phyloP scores from a whole-genome alignment of 2,113 vertebrate genomes.

The Tetraodon nigroviridis region DNA sequence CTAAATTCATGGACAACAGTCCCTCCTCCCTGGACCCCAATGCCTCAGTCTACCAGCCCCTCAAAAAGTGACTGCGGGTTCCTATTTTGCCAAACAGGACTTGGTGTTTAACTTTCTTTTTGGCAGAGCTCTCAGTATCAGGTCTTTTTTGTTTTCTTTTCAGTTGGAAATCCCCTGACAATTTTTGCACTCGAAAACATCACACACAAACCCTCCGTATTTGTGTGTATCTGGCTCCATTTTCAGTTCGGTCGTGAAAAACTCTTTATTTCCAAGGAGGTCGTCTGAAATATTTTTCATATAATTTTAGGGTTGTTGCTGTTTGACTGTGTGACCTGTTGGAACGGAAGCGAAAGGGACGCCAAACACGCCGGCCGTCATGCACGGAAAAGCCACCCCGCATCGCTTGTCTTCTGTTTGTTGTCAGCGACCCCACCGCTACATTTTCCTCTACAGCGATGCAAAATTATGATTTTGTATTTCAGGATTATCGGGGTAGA shows the following conservation, averaged over 20 bases:
- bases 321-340: constrained; percentile 29
- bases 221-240: constrained; percentile 18
- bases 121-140: constrained; percentile 11
- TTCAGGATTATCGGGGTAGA: constrained; percentile 1
- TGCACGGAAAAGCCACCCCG: constrained; percentile 24
- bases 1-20: constrained; percentile 99
- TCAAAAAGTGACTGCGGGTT: constrained; percentile 84
- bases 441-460: constrained; percentile 7
- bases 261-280: constrained; percentile 30
- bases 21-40: constrained; percentile 97
- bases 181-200: constrained; percentile 48
- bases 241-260: constrained; percentile 37
- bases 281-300: constrained; percentile 7
- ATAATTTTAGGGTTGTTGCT: constrained; percentile 34
- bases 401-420: constrained; percentile 40
- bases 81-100: constrained; percentile 29
- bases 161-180: constrained; percentile 36
- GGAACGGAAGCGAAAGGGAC: constrained; percentile 21
- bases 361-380: background rate
- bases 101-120: constrained; percentile 27
- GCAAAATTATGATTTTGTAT: constrained; percentile 6
- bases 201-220: constrained; percentile 22
- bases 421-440: constrained; percentile 4
- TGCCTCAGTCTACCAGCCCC: constrained; percentile 96
- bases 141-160: constrained; percentile 22